Conservation (phyloP, 2,797 vertebrate species). For the Bradypodion pumilum region DNA sequence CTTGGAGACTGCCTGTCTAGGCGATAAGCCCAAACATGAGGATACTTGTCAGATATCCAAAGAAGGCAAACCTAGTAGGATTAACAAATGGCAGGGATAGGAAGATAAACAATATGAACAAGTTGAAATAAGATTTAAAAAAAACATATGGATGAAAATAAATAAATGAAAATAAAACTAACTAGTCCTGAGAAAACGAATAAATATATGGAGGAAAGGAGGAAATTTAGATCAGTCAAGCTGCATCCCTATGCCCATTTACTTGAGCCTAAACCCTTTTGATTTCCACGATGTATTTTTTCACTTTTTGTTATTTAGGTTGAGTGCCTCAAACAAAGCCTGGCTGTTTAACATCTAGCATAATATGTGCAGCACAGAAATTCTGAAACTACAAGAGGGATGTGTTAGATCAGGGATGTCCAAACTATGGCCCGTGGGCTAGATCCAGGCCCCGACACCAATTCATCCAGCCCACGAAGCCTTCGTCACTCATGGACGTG, state of each 20-base stretch:
- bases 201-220: background rate
- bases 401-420: background rate
- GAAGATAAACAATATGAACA: conserved; percentile 22
- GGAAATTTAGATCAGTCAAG: background rate
- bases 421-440: no score
- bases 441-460: no score
- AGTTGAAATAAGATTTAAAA: background rate
- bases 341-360: no score
- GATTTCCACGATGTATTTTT: background rate
- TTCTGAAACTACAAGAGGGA: background rate
- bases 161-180: background rate
- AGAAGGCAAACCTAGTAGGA: conserved; percentile 7
- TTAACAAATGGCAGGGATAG: conserved; percentile 6
- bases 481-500: no score
- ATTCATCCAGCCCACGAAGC: no score
- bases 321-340: background rate
- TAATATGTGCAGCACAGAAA: no score
- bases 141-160: conserved; percentile 12
- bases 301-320: background rate
- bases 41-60: conserved; percentile 38
- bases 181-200: background rate
- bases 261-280: background rate
- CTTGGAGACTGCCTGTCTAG: conserved; percentile 34
- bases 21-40: conserved; percentile 29
- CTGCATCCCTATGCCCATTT: background rate